Percentiles rank a stretch among this genome's conserved stretches.
Evolutionary conservation across 2,113 vertebrate species (phyloP).

Genomic region (Toxostoma redivivum): DNA sequence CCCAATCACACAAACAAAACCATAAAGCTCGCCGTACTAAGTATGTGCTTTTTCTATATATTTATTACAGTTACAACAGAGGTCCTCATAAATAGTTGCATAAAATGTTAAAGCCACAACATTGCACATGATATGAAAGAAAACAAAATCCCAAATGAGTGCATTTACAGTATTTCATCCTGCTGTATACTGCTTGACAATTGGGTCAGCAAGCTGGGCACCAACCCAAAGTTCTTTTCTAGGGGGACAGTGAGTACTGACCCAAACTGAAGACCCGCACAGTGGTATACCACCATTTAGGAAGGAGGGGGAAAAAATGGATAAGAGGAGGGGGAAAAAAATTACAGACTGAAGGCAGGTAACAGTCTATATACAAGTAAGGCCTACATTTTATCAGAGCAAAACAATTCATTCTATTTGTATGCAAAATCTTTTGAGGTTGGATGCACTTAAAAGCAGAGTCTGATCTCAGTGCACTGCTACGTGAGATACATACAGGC

Average conservation of each 20-base stretch:
- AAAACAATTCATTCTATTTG: constrained; percentile 86
- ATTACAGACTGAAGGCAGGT: constrained; percentile 79
- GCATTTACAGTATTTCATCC: constrained; percentile 92
- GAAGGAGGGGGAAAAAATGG: background rate
- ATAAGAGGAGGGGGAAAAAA: background rate
- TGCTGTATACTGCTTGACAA: constrained; percentile 75
- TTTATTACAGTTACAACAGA: constrained; percentile 99
- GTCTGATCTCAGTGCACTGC: constrained; percentile 73
- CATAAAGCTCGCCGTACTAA: constrained; percentile 90
- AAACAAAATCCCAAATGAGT: constrained; percentile 84
- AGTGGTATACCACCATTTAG: constrained; percentile 72
- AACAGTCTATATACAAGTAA: constrained; percentile 95
- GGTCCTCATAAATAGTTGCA: constrained; percentile 98
- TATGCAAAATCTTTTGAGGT: constrained; percentile 80
- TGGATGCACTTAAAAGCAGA: constrained; percentile 80
- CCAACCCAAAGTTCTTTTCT: constrained; percentile 63
- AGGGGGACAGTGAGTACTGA: constrained; percentile 44
- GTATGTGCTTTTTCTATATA: constrained; percentile 93
- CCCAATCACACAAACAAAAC: constrained; percentile 79
- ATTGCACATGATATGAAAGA: constrained; percentile 98
- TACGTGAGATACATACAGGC: constrained; percentile 75
- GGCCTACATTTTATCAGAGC: constrained; percentile 96
- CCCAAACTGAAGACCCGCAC: constrained; percentile 65
- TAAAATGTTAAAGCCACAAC: constrained; percentile 99
- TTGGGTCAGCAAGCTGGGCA: constrained; percentile 46